These are phyloP conservation scores for Serripes groenlandicus DNA, from an alignment of 2,888 invertebrate species.

Conservation along the genomic window DNA sequence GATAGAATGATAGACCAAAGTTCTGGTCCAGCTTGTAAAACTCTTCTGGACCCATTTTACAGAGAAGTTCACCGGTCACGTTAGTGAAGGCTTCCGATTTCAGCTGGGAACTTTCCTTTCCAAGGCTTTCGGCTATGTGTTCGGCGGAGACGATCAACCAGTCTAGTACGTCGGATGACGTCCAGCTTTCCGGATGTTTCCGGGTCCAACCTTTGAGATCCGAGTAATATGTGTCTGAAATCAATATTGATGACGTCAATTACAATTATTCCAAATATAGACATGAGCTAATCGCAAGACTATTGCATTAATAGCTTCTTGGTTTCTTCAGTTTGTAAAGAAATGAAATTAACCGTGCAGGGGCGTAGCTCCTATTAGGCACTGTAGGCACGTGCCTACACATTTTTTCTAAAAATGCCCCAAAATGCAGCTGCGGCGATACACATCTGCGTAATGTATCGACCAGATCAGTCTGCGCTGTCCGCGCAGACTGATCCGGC, in stretches of 20 bases:
- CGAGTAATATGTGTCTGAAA: conserved; percentile 49
- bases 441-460: too few relatives aligned
- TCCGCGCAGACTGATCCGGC: too few relatives aligned
- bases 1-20: conserved; percentile 75
- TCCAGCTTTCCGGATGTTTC: conserved; percentile 80
- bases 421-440: too few relatives aligned
- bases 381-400: too few relatives aligned
- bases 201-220: conserved; percentile 75
- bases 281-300: too few relatives aligned
- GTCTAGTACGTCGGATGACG: conserved; percentile 76
- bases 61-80: conserved; percentile 73
- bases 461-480: too few relatives aligned
- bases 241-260: background rate
- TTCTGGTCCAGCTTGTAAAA: conserved; percentile 70
- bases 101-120: conserved; percentile 73
- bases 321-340: too few relatives aligned
- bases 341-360: too few relatives aligned
- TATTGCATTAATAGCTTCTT: too few relatives aligned
- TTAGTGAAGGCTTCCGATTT: conserved; percentile 77
- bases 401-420: too few relatives aligned
- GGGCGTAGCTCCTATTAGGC: too few relatives aligned
- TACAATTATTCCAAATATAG: too few relatives aligned
- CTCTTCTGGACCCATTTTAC: conserved; percentile 72
- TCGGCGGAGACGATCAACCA: conserved; percentile 78
- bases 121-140: conserved; percentile 62